A percentile compares a stretch with the other conserved stretches of the same genome.
These are phyloP conservation scores for Pseudochaenichthys georgianus DNA, from an alignment of 2,797 vertebrate genomes.

Conservation along the genomic window DNA sequence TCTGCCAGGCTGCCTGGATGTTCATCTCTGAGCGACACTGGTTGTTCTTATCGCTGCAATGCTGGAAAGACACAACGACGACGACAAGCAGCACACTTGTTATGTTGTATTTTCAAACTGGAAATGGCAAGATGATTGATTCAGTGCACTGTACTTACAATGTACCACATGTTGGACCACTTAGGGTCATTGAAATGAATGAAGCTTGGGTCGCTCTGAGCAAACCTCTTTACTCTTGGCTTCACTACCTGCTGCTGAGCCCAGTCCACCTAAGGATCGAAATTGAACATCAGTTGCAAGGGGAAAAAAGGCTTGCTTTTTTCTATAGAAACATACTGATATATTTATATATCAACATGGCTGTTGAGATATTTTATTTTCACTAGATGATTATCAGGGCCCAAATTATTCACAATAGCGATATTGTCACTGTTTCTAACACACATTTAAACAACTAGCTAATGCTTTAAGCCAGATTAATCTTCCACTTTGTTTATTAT, in stretches of 20 bases:
- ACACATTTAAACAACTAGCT: too few relatives aligned
- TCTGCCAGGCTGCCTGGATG: constrained; percentile 88
- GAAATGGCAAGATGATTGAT: background rate
- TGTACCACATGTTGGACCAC: constrained; percentile 97
- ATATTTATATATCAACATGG: background rate
- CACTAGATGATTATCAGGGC: too few relatives aligned
- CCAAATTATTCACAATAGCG: too few relatives aligned
- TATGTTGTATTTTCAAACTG: background rate
- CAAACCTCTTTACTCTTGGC: constrained; percentile 88
- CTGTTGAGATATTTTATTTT: too few relatives aligned
- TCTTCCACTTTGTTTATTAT: too few relatives aligned
- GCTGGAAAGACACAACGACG: constrained; percentile 54
- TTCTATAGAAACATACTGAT: background rate
- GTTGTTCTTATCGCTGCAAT: constrained; percentile 71
- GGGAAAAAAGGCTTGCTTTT: background rate
- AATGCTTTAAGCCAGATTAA: too few relatives aligned
- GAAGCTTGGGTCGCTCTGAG: constrained; percentile 72
- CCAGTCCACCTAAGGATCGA: constrained; percentile 89
- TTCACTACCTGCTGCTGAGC: constrained; percentile 92
- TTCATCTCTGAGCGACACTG: constrained; percentile 88
- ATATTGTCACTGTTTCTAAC: too few relatives aligned
- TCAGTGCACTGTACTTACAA: constrained; percentile 84
- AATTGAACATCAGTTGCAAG: background rate
- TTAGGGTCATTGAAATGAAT: constrained; percentile 91
- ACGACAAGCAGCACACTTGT: background rate